Percentiles rank a stretch among this genome's conserved stretches.
These are phyloP conservation scores for Paracanthobrama guichenoti DNA, from an alignment of 2,113 vertebrate species.

Conservation along the genomic window DNA sequence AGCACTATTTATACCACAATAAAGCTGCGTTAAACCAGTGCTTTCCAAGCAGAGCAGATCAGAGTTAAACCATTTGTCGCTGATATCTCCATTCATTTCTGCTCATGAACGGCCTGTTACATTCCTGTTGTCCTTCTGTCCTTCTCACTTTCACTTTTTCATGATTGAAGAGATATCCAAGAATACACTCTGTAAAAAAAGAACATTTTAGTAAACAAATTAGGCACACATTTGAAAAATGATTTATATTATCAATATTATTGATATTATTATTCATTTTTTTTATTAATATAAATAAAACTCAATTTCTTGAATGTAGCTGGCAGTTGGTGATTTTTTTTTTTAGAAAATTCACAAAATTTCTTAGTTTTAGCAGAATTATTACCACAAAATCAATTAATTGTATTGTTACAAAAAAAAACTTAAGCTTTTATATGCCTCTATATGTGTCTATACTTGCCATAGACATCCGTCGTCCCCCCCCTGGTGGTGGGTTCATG, in stretches of 20 bases:
- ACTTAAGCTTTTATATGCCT: conserved; percentile 37
- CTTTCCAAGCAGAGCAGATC: conserved; percentile 47
- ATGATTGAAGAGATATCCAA: conserved; percentile 95
- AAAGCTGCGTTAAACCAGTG: conserved; percentile 50
- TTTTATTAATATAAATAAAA: background rate
- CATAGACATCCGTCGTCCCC: conserved; percentile 83
- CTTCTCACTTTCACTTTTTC: conserved; percentile 83
- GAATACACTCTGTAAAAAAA: conserved; percentile 86
- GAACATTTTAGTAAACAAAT: background rate
- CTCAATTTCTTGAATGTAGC: background rate
- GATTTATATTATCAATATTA: background rate
- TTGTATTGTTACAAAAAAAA: background rate
- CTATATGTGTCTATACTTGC: conserved; percentile 75
- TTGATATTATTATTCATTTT: no score
- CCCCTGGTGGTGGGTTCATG: conserved; percentile 75
- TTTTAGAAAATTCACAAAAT: no score
- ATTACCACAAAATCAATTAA: no score
- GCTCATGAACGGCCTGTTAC: conserved; percentile 25
- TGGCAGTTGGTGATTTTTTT: background rate
- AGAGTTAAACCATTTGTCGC: conserved; percentile 51
- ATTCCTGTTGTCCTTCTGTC: conserved; percentile 34
- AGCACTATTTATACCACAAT: conserved; percentile 41
- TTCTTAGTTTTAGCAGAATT: no score
- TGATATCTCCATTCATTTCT: conserved; percentile 61
- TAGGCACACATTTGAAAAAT: background rate